phyloP scores from a whole-genome alignment of 2,888 invertebrate species.

The Aplocera efformata region DNA sequence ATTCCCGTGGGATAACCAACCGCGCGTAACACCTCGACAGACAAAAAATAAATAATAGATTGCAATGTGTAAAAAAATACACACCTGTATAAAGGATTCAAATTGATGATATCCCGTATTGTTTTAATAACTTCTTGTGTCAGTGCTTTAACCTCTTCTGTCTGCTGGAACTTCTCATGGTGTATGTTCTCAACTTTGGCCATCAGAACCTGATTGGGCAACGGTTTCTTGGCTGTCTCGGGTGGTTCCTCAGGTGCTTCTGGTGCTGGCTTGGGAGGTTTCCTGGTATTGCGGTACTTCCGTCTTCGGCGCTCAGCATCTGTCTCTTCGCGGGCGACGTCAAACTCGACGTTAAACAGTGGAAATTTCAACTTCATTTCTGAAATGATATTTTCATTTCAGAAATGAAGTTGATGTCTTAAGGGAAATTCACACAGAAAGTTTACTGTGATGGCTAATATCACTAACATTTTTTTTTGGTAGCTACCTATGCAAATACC shows the following conservation, averaged over 20 bases:
- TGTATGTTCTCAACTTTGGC: constrained; percentile 96
- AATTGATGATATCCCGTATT: constrained; percentile 96
- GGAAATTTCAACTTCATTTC: constrained; percentile 91
- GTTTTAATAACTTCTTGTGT: constrained; percentile 99
- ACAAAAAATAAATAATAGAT: too few species aligned
- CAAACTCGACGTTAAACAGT: constrained; percentile 89
- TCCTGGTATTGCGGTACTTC: constrained; percentile 63
- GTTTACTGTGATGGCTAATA: too few species aligned
- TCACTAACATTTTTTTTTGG: too few species aligned
- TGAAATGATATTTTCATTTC: constrained; percentile 66
- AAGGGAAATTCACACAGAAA: too few species aligned
- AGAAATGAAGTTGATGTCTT: constrained; percentile 57
- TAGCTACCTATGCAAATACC: too few species aligned
- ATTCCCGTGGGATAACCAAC: too few species aligned
- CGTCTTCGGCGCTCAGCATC: constrained; percentile 80
- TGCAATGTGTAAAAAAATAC: constrained; percentile 12
- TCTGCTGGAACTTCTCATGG: constrained; percentile 93
- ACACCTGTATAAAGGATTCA: constrained; percentile 96
- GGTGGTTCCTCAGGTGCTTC: constrained; percentile 26
- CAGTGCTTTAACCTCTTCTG: constrained; percentile 97
- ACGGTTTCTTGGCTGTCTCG: constrained; percentile 43
- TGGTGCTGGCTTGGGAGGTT: constrained; percentile 23
- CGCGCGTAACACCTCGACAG: too few species aligned
- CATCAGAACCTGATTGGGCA: constrained; percentile 85
- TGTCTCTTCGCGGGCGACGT: constrained; percentile 89